Conservation (phyloP, 1,140 invertebrate species). For the Drosophila prosaltans region DNA sequence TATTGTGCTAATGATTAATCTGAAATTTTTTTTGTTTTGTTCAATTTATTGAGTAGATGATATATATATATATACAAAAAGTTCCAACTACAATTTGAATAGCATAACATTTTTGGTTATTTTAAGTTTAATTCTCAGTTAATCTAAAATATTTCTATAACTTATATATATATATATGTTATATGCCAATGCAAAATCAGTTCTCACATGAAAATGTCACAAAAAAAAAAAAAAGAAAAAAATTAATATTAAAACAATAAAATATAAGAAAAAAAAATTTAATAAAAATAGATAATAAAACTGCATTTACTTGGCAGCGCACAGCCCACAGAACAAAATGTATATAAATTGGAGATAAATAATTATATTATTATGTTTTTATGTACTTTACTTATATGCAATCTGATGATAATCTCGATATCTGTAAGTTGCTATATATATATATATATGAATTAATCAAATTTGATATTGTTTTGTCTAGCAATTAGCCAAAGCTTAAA, state of each 20-base stretch:
- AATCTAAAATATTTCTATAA: constrained; percentile 14
- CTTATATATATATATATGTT: constrained; percentile 37
- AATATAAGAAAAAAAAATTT: not conserved
- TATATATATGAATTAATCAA: constrained; percentile 19
- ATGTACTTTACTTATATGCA: constrained; percentile 15
- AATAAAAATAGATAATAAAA: constrained; percentile 19
- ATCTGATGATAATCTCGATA: constrained; percentile 55
- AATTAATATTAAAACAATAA: not conserved
- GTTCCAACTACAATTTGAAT: constrained; percentile 72
- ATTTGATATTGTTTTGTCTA: constrained; percentile 3
- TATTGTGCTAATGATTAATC: constrained; percentile 40
- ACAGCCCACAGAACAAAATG: constrained; percentile 63
- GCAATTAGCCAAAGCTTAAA: constrained; percentile 1
- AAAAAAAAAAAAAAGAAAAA: not conserved
- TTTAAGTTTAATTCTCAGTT: constrained; percentile 17
- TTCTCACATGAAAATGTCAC: constrained; percentile 28
- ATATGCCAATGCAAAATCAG: constrained; percentile 36
- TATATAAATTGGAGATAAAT: constrained; percentile 32
- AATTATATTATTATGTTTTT: constrained; percentile 14
- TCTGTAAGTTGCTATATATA: constrained; percentile 11
- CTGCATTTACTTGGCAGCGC: constrained; percentile 64
- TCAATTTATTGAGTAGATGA: constrained; percentile 45
- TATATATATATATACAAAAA: constrained; percentile 35
- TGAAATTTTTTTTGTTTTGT: constrained; percentile 38
- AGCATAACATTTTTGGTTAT: constrained; percentile 75